Percentiles rank a stretch among this genome's conserved stretches.
phyloP scores from a whole-genome alignment of 2,113 vertebrate species.

The Bufo gargarizans region DNA sequence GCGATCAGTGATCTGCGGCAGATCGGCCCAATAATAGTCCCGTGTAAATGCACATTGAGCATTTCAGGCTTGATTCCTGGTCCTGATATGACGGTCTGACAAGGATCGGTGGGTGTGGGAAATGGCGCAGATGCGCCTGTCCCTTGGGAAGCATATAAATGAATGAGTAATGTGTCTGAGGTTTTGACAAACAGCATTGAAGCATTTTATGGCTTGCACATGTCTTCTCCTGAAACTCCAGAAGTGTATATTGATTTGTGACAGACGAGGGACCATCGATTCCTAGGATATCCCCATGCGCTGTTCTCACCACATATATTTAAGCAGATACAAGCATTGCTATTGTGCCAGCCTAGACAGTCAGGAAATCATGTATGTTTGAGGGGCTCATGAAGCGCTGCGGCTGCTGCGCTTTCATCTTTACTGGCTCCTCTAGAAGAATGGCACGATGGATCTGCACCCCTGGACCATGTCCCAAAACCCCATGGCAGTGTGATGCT shows the following conservation, averaged over 20 bases:
- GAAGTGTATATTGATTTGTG: slow-evolving; percentile 7
- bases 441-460: not conserved
- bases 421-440: not conserved
- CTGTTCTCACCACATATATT: not conserved
- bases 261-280: not conserved
- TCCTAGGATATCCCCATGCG: not conserved
- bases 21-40: too few relatives aligned
- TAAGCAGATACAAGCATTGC: not conserved
- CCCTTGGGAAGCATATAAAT: not conserved
- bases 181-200: not conserved
- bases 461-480: not conserved
- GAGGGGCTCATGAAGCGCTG: not conserved
- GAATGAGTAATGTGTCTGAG: not conserved
- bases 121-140: not conserved
- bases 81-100: not conserved
- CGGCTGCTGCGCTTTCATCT: not conserved
- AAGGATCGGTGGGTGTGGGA: not conserved
- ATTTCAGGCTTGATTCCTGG: too few relatives aligned
- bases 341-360: not conserved
- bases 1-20: too few relatives aligned
- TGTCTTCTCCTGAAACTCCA: not conserved
- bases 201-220: slow-evolving; percentile 22
- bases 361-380: not conserved
- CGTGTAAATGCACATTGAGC: too few relatives aligned
- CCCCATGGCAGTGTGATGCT: too few relatives aligned